A percentile compares a stretch with the other conserved stretches of the same genome.
phyloP scores from a whole-genome alignment of 2,888 invertebrate species.

The Chelonus formosanus region DNA sequence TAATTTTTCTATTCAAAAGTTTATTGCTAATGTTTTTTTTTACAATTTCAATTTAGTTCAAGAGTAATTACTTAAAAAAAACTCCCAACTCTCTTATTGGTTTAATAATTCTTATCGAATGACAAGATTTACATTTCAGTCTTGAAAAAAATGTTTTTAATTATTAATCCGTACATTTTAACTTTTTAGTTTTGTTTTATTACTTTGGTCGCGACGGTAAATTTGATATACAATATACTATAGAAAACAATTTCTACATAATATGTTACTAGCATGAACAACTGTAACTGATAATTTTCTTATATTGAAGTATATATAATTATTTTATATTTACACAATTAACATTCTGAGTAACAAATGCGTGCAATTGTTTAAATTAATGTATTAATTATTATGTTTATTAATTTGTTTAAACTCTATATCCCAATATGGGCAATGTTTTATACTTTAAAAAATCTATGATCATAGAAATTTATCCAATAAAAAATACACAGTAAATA shows the following conservation, averaged over 20 bases:
- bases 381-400: no score
- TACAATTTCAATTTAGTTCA: slow-evolving; percentile 41
- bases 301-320: slow-evolving; percentile 47
- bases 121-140: slow-evolving; percentile 48
- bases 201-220: slow-evolving; percentile 62
- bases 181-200: slow-evolving; percentile 43
- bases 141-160: slow-evolving; percentile 43
- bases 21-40: slow-evolving; percentile 12
- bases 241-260: slow-evolving; percentile 40
- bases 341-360: slow-evolving; percentile 42
- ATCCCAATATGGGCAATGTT: no score
- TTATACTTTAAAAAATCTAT: no score
- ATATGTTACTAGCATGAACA: no score
- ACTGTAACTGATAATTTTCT: slow-evolving; percentile 35
- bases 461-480: no score
- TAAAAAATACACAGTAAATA: no score
- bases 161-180: slow-evolving; percentile 30
- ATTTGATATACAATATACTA: slow-evolving; percentile 48
- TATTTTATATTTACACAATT: slow-evolving; percentile 53
- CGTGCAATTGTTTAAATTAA: no score
- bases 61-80: slow-evolving; percentile 42
- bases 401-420: no score
- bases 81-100: slow-evolving; percentile 40
- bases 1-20: background rate
- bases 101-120: slow-evolving; percentile 30